Base-by-base conservation (phyloP, 2,113 vertebrate species). In the Malurus alboscapulatus region DNA sequence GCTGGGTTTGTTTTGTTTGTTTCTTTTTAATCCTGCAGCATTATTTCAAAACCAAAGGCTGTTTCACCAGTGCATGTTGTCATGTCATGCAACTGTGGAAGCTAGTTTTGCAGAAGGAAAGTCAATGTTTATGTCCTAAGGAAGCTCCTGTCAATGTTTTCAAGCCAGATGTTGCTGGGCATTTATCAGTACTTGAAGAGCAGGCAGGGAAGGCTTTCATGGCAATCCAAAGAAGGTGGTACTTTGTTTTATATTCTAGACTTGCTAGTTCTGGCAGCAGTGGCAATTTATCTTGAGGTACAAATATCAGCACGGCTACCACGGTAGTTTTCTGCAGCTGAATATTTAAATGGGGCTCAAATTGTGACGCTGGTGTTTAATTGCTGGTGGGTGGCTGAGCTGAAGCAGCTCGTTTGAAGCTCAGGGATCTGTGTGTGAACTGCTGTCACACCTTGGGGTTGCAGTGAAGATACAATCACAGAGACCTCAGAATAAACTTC, bases 321-420 rank as follows among this genome's bases (percentile, higher is more conserved):
- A 3, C 0, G 2, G 67, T 85, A 82, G 87, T 90, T 94, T 93
- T 85, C 67, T 93, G 63, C 67, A 91, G 72, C 82, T 80, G 76
- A 79, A 59, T 47, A 84, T 94, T 92, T 83, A 86, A 92, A 86
- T 55, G 22, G 24, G 19, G 72, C 45, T 42, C 72, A 51, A 59
- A 48, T 11, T 51, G 59, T 73, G 82, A 88, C 7, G 85, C 75
- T 8, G 53, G 55, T 29, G 59, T 83, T 85, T 58, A 85, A 38
- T 20, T 83, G 79, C 54, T 79, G 16, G 94, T 96, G 93, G 95
- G 95, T 88, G 96, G 93, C 90, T 94, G 92, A 93, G 93, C 85
- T 66, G 85, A 79, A 87, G 71, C 71, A 58, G 82, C 67, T 93
- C 0, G 9, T 94, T 91, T 94, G 89, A 95, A 94, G 95, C 86